Evolutionary conservation across 2,888 invertebrate genomes (phyloP).

Genomic region (Keiferia lycopersicella): DNA sequence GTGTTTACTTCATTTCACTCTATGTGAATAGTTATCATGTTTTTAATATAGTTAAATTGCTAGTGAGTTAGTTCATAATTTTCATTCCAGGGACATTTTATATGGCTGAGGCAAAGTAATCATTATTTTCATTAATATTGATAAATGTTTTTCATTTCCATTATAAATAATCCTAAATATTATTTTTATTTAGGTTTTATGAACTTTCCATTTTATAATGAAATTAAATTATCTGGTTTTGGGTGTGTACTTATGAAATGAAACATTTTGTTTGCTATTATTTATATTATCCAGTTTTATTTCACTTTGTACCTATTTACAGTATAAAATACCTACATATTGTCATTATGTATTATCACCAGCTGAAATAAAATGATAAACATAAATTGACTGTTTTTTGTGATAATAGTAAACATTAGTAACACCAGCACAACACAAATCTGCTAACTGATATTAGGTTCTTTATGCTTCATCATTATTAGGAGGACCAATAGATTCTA

Average conservation of each 20-base stretch:
- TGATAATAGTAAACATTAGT: not conserved
- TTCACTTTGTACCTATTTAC: conserved; percentile 29
- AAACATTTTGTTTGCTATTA: conserved; percentile 22
- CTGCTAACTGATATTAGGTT: too few relatives aligned
- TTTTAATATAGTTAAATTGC: conserved; percentile 26
- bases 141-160: conserved; percentile 23
- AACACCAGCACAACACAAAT: not conserved
- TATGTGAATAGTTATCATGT: not conserved
- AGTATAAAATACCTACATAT: conserved; percentile 20
- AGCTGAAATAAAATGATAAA: conserved; percentile 26
- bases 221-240: conserved; percentile 25
- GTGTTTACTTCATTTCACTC: conserved; percentile 1
- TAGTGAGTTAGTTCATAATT: conserved; percentile 36
- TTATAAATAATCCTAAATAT: conserved; percentile 18
- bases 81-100: conserved; percentile 47
- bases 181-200: conserved; percentile 5
- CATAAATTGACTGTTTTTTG: not conserved
- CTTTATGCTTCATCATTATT: not conserved
- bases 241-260: conserved; percentile 21
- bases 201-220: conserved; percentile 2
- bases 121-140: conserved; percentile 36
- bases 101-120: conserved; percentile 49
- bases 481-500: conserved; percentile 36
- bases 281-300: conserved; percentile 21
- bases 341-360: conserved; percentile 25